Evolutionary conservation across 2,113 vertebrate species (phyloP).

Genomic region (Pelusios castaneus): DNA sequence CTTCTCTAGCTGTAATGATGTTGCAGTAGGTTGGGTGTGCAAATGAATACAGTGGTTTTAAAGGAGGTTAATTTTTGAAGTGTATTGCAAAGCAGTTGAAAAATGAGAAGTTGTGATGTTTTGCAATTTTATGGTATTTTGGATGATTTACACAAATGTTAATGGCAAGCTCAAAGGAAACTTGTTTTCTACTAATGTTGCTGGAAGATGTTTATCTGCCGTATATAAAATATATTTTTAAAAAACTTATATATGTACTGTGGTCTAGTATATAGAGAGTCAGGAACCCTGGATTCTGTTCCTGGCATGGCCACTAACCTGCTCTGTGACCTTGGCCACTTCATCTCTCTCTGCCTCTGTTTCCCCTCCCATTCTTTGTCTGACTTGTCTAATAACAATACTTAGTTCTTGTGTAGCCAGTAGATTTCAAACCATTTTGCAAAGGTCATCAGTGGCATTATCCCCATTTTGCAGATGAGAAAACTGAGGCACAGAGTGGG

Average conservation of each 20-base stretch:
- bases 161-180: neutral
- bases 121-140: neutral
- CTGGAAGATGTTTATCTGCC: neutral
- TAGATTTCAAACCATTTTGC: neutral
- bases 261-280: neutral
- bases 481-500: neutral
- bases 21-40: neutral
- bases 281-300: neutral
- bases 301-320: neutral
- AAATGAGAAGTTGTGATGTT: neutral
- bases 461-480: neutral
- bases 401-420: neutral
- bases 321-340: neutral
- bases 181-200: neutral
- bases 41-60: neutral
- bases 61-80: neutral
- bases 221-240: neutral
- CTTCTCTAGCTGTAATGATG: neutral
- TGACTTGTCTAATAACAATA: neutral
- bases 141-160: neutral
- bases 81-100: neutral
- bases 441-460: neutral
- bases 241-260: neutral
- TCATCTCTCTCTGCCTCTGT: neutral
- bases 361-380: neutral